These are phyloP conservation scores for Hypomecis atomaria DNA, from an alignment of 2,888 invertebrate genomes.

Conservation along the genomic window DNA sequence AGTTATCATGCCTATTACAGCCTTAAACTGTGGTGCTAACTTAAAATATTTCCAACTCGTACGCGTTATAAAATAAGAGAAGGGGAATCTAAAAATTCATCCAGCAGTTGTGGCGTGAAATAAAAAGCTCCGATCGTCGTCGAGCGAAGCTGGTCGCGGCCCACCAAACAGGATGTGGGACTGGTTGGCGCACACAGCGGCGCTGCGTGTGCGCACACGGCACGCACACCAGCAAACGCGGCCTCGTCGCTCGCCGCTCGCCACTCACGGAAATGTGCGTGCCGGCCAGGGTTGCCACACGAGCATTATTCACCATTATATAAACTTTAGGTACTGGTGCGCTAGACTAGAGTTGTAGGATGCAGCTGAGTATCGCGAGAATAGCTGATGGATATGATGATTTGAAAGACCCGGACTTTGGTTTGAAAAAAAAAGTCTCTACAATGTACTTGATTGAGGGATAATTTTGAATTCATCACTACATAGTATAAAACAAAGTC, in stretches of 20 bases:
- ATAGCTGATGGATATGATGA: not conserved
- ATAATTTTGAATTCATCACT: too few relatives aligned
- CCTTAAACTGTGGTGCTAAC: too few relatives aligned
- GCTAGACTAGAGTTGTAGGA: constrained; percentile 32
- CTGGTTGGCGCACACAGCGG: constrained; percentile 76
- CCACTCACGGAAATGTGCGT: constrained; percentile 82
- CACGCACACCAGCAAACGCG: constrained; percentile 67
- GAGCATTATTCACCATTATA: constrained; percentile 42
- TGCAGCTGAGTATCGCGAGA: not conserved
- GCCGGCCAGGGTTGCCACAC: constrained; percentile 65
- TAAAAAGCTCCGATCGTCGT: constrained; percentile 73
- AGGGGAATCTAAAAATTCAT: constrained; percentile 35
- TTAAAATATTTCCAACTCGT: too few relatives aligned
- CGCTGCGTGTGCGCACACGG: constrained; percentile 46
- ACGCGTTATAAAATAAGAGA: constrained; percentile 13
- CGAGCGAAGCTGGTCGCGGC: constrained; percentile 68
- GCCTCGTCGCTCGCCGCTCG: constrained; percentile 74
- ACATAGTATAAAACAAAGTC: too few relatives aligned
- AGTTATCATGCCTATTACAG: too few relatives aligned
- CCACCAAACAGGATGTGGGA: constrained; percentile 84
- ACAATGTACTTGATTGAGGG: too few relatives aligned
- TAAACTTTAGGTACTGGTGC: constrained; percentile 37
- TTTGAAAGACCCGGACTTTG: too few relatives aligned
- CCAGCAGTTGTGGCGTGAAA: constrained; percentile 71
- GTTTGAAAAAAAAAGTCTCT: too few relatives aligned